Conservation (phyloP, 2,113 vertebrate genomes). For the Pomatorhinus ruficollis region DNA sequence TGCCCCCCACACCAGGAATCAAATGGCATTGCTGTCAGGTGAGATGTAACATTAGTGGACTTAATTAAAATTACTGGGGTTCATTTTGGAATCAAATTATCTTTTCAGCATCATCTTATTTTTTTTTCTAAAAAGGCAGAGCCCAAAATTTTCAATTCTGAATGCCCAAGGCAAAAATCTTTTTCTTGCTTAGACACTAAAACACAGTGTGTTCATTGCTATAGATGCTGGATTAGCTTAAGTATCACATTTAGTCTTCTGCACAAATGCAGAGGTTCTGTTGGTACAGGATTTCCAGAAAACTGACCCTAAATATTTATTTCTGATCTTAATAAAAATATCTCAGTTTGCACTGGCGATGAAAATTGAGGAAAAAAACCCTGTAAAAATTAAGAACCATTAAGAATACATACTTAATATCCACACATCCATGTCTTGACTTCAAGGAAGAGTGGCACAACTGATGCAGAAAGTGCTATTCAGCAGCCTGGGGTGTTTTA, state of each 20-base stretch:
- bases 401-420: not conserved
- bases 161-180: not conserved
- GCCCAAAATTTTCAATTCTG: not conserved
- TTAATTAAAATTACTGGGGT: not conserved
- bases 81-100: not conserved
- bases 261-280: not conserved
- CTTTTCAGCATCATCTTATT: not conserved
- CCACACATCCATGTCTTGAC: not conserved
- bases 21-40: not conserved
- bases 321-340: not conserved
- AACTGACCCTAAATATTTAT: not conserved
- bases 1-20: not conserved
- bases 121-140: not conserved
- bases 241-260: rapidly evolving
- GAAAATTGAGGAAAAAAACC: not conserved
- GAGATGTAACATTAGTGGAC: not conserved
- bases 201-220: not conserved
- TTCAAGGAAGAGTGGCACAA: not conserved
- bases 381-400: not conserved
- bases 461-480: not conserved
- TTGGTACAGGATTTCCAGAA: not conserved
- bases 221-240: not conserved
- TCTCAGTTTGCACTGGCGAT: not conserved
- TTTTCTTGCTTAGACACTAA: not conserved
- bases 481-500: not conserved